Base-by-base conservation (phyloP, 1,140 invertebrate genomes). In the Conus ventricosus region DNA sequence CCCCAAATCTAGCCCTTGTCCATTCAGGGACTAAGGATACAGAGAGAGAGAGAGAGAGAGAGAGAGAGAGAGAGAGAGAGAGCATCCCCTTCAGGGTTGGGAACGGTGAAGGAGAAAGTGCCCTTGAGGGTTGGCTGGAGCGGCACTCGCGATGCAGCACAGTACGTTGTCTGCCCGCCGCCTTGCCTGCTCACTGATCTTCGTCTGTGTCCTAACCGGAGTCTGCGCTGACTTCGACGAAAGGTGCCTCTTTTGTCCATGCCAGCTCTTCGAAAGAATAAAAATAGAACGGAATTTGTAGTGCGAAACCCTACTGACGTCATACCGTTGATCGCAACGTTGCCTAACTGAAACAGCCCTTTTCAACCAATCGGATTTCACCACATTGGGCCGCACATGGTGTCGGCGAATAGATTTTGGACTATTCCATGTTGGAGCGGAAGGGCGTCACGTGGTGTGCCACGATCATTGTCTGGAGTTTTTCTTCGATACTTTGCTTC, bases 331-430 rank as follows among this genome's bases (percentile, higher is more conserved):
- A 51, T 85, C 63, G 88, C 87, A 89, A 88, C 81, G 87, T 91
- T 87, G 84, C 85, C 87, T 89, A 90, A 90, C 91, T 83, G 67
- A 84, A 89, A 80, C 88, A 55, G 80, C 63, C 54, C 54, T 80
- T 88, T 88, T 90, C 90, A 90, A 55, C 92, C 92, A 93, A 93
- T 93, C 92, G 89, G 76, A 87, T 88, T 57, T 75, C 88, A 88
- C 90, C 92, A 92, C 91, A 92, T 92, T 89, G 89, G 90, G 89
- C 85, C 90, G 86, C 90, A 81, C 87, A 51, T 88, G 81, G 82
- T 89, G 57, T 89, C 83, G 89, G 84, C 89, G 90, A 85, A 91
- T 85, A 86, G 88, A 87, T 88, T 75, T 27, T 87, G 91, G 91
- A 87, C 67, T 88, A 85, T 90, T 88, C 92, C 91, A 93, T 89